A percentile compares a stretch with the other conserved stretches of the same genome.
Conservation (phyloP, 2,797 vertebrate genomes). For the Orestias chungarensis region DNA sequence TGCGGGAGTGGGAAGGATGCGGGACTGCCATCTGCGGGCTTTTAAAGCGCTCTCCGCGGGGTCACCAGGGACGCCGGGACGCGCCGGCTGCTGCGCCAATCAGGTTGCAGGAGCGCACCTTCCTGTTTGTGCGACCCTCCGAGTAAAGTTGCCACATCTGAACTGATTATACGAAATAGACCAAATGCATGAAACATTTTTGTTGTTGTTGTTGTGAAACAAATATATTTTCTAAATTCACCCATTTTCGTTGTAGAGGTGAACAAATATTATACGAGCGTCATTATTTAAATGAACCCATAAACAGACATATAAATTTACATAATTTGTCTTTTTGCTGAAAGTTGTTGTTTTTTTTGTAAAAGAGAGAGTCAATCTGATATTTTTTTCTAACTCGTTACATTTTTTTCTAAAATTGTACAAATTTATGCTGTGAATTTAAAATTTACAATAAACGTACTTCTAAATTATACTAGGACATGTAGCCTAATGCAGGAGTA, state of each 20-base stretch:
- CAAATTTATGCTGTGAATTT: neutral
- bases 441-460: neutral
- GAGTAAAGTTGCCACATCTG: neutral
- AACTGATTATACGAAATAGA: neutral
- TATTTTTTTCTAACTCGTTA: neutral
- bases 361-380: neutral
- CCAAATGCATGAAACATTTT: neutral
- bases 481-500: too few species aligned
- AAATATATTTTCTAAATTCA: too few species aligned
- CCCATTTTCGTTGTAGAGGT: neutral
- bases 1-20: conserved; percentile 48
- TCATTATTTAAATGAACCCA: neutral
- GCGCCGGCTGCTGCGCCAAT: conserved; percentile 84
- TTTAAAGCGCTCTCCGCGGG: conserved; percentile 88
- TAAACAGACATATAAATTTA: neutral
- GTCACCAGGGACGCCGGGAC: conserved; percentile 74
- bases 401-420: neutral
- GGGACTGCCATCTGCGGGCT: conserved; percentile 85
- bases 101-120: conserved; percentile 57
- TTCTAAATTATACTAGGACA: too few species aligned
- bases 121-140: neutral
- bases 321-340: neutral
- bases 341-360: neutral
- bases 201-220: neutral
- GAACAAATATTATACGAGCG: neutral